A percentile compares a stretch with the other conserved stretches of the same genome.
These are phyloP conservation scores for Falcunculus frontatus DNA, from an alignment of 2,113 vertebrate species.

Conservation along the genomic window DNA sequence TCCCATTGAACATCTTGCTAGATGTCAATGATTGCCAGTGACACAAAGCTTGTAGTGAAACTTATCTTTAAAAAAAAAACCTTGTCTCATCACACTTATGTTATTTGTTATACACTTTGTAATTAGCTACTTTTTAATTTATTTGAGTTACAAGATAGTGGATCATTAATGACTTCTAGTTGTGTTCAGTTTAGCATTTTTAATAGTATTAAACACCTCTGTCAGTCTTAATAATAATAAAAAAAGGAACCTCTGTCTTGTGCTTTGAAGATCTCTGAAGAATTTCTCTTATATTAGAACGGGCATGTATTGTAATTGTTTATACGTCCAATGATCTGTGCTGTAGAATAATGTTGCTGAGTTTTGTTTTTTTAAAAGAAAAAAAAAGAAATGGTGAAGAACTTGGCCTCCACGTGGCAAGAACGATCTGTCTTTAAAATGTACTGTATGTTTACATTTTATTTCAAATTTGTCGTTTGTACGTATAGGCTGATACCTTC, in stretches of 20 bases:
- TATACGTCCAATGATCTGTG: slow-evolving; percentile 73
- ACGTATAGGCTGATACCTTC: slow-evolving; percentile 60
- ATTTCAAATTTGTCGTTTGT: slow-evolving; percentile 67
- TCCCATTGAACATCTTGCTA: slow-evolving; percentile 71
- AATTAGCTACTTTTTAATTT: slow-evolving; percentile 76
- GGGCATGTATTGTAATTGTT: slow-evolving; percentile 80
- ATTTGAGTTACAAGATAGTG: slow-evolving; percentile 74
- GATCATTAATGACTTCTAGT: slow-evolving; percentile 76
- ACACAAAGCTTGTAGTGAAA: slow-evolving; percentile 73
- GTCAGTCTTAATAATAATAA: slow-evolving; percentile 71
- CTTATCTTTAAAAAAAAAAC: slow-evolving; percentile 53
- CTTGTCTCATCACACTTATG: slow-evolving; percentile 67
- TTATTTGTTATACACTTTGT: slow-evolving; percentile 74
- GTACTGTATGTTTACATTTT: slow-evolving; percentile 79
- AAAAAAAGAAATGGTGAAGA: slow-evolving; percentile 55
- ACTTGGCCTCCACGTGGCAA: slow-evolving; percentile 62
- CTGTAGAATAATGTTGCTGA: slow-evolving; percentile 73
- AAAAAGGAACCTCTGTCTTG: slow-evolving; percentile 74
- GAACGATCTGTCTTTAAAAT: slow-evolving; percentile 71
- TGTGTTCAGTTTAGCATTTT: slow-evolving; percentile 71
- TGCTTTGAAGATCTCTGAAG: slow-evolving; percentile 79
- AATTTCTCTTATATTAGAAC: slow-evolving; percentile 71
- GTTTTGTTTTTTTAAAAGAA: slow-evolving; percentile 29
- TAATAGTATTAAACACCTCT: slow-evolving; percentile 77
- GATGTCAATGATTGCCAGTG: slow-evolving; percentile 74